Evolutionary conservation across 2,113 vertebrate genomes (phyloP), one percentile per base, ranked within the genome.

Genomic region (Muntiacus muntjak): DNA sequence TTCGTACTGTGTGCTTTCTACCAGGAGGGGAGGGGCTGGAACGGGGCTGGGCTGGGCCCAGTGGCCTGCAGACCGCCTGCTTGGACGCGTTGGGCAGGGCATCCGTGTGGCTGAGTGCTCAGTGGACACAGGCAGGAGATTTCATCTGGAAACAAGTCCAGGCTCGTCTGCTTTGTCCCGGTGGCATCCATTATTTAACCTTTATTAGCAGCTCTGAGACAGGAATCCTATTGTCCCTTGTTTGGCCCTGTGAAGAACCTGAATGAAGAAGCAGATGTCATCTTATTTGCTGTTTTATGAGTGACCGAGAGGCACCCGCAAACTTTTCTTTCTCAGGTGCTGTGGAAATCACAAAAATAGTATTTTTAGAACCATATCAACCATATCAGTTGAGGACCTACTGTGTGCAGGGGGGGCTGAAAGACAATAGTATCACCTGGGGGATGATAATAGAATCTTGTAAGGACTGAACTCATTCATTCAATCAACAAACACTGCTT

Each of bases 121-220:
- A 2, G 21, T 13, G 52, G 83, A 30, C 81, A 33, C 4, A 1
- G 58, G 62, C 43, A 0, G 10, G 52, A 26, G 67, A 57, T 10
- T 50, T 16, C 30, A 55, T 30, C 87, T 5, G 6, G 36, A 50
- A 86, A 58, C 67, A 64, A 2, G 50, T 64, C 78, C 64, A 52
- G 45, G 25, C 5, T 55, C 30, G 11, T 47, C 64, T 57, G 74
- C 71, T 87, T 64, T n/a, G 62, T 79, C 88, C 67, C 1, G 21
- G n/a, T 43, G 62, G 45, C 58, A 23, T 93, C 92, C 54, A 52
- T 94, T 67, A 86, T 82, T 85, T 94, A 85, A 47, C 28, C 30
- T 82, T 86, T 45, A 7, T 55, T 47, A 55, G 78, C 74, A 81
- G 57, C 54, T 87, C 78, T 14, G 47, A 94, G 84, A 21, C n/a